phyloP scores from a whole-genome alignment of 2,113 vertebrate genomes.

The Arothron firmamentum region DNA sequence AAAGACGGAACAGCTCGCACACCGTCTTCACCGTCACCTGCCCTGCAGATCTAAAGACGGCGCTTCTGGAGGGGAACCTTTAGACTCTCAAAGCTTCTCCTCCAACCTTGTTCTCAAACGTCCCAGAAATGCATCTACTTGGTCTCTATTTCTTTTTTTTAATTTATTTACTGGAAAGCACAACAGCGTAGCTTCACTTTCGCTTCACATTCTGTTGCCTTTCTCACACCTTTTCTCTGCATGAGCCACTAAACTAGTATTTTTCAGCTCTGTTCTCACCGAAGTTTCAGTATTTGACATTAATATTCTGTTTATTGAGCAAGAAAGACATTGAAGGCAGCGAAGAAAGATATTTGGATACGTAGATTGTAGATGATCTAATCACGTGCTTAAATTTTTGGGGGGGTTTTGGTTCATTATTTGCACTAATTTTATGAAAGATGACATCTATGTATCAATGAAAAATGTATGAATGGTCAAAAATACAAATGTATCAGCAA shows the following conservation, averaged over 20 bases:
- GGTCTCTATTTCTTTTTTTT: conserved; percentile 4
- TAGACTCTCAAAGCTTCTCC: conserved; percentile 13
- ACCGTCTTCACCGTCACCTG: conserved; percentile 63
- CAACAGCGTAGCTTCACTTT: not conserved
- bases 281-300: too few relatives aligned
- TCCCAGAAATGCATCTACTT: conserved; percentile 4
- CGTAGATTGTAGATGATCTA: too few relatives aligned
- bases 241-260: conserved; percentile 7
- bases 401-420: too few relatives aligned
- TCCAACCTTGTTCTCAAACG: not conserved
- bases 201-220: conserved; percentile 2
- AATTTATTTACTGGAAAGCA: not conserved
- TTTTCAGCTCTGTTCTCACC: too few relatives aligned
- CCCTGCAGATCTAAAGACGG: conserved; percentile 72
- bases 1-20: conserved; percentile 69
- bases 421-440: too few relatives aligned
- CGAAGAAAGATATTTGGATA: too few relatives aligned
- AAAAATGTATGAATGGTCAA: too few relatives aligned
- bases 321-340: too few relatives aligned
- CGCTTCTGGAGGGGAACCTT: conserved; percentile 61
- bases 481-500: too few relatives aligned
- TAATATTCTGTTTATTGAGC: too few relatives aligned
- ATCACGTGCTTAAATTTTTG: too few relatives aligned
- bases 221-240: conserved; percentile 7
- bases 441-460: too few relatives aligned